These are phyloP conservation scores for Drosophila mimica DNA, from an alignment of 2,888 invertebrate genomes.

Conservation along the genomic window DNA sequence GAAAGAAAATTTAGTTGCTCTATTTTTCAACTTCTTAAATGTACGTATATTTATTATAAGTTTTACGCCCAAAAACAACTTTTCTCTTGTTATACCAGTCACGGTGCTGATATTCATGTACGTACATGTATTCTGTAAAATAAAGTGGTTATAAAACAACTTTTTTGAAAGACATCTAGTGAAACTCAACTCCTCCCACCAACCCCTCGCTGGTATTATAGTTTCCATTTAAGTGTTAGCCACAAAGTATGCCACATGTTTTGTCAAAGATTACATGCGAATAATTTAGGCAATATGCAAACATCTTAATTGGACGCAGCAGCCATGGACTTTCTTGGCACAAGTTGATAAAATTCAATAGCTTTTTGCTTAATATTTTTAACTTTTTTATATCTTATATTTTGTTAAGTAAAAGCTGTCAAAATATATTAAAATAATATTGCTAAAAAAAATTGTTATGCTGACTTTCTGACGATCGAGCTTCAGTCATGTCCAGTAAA, in stretches of 20 bases:
- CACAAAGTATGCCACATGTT: slow-evolving; percentile 30
- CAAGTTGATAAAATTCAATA: not conserved
- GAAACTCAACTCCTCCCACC: not conserved
- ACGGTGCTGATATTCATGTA: not conserved
- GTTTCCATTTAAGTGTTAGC: slow-evolving; percentile 17
- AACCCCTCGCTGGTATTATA: not conserved
- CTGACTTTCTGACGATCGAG: not conserved
- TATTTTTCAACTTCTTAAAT: not conserved
- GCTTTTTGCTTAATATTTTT: not conserved
- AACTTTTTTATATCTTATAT: not conserved
- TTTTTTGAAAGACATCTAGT: not conserved
- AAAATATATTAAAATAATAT: not conserved
- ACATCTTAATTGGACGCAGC: not conserved
- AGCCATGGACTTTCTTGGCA: not conserved
- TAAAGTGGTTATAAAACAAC: not conserved
- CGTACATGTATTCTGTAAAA: not conserved
- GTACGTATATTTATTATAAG: not conserved
- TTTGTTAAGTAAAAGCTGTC: not conserved
- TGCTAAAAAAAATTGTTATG: not conserved
- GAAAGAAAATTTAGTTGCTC: not conserved
- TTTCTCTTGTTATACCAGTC: not conserved
- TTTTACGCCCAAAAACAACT: not conserved
- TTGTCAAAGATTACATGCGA: not conserved
- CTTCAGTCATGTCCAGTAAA: not conserved
- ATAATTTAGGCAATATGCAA: not conserved